These are phyloP conservation scores for Trachelus iudaicus DNA, from an alignment of 2,888 invertebrate species.

Conservation along the genomic window DNA sequence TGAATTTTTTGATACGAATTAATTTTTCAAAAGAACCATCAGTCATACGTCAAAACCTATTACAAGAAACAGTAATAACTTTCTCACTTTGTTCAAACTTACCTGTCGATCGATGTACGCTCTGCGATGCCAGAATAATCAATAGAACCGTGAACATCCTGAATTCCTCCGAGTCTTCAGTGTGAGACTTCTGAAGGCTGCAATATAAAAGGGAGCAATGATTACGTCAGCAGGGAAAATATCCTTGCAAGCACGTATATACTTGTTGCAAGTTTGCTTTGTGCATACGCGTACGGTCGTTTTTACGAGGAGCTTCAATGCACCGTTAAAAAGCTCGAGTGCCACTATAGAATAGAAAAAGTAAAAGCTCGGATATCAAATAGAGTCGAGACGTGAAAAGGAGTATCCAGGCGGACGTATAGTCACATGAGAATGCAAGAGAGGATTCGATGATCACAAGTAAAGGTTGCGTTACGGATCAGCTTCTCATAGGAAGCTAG, in stretches of 20 bases:
- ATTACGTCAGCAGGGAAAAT: background rate
- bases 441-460: background rate
- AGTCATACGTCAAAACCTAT: background rate
- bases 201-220: background rate
- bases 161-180: background rate
- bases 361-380: background rate
- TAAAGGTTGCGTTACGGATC: background rate
- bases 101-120: background rate
- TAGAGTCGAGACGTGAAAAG: background rate
- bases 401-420: background rate
- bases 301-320: background rate
- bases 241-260: background rate
- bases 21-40: background rate
- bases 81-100: background rate
- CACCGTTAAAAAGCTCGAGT: background rate
- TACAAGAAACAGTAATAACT: background rate
- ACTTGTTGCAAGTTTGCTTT: background rate
- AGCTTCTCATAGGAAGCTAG: background rate
- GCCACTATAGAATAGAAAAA: background rate
- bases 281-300: background rate
- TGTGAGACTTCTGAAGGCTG: background rate
- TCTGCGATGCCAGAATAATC: background rate
- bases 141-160: background rate
- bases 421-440: background rate
- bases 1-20: background rate